These are phyloP conservation scores for Bungarus multicinctus DNA, from an alignment of 2,113 vertebrate species.

Conservation along the genomic window DNA sequence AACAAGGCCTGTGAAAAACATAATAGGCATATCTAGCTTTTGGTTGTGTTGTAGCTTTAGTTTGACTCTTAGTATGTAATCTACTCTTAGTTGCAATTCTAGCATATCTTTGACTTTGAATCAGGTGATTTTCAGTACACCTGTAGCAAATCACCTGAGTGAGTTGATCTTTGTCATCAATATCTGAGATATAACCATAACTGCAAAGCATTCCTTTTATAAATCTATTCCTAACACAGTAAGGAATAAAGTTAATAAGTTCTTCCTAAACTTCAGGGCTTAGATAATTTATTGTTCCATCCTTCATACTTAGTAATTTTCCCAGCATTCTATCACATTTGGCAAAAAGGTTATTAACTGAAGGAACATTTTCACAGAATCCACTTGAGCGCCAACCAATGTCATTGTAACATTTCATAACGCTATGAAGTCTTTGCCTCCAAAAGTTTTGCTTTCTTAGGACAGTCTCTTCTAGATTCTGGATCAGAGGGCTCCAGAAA, in stretches of 20 bases:
- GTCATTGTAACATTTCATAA: background rate
- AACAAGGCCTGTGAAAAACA: background rate
- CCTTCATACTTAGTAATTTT: background rate
- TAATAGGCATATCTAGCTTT: background rate
- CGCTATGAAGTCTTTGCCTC: background rate
- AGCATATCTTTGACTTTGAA: background rate
- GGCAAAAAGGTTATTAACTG: background rate
- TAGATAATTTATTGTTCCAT: background rate
- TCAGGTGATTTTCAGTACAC: background rate
- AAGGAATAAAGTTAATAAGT: background rate
- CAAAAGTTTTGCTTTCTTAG: background rate
- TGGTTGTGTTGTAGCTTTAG: background rate
- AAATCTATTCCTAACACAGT: background rate
- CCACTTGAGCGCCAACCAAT: background rate
- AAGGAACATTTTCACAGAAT: background rate
- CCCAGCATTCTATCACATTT: background rate
- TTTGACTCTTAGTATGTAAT: background rate
- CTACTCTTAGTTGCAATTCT: background rate
- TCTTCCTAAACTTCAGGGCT: background rate
- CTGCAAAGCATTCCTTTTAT: background rate
- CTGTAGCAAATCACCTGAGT: background rate
- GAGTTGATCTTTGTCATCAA: background rate
- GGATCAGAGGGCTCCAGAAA: background rate
- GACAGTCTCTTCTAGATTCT: background rate
- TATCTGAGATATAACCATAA: background rate